These are phyloP conservation scores for Smutsia temminckii DNA, from an alignment of 2,797 vertebrate genomes.

Conservation along the genomic window DNA sequence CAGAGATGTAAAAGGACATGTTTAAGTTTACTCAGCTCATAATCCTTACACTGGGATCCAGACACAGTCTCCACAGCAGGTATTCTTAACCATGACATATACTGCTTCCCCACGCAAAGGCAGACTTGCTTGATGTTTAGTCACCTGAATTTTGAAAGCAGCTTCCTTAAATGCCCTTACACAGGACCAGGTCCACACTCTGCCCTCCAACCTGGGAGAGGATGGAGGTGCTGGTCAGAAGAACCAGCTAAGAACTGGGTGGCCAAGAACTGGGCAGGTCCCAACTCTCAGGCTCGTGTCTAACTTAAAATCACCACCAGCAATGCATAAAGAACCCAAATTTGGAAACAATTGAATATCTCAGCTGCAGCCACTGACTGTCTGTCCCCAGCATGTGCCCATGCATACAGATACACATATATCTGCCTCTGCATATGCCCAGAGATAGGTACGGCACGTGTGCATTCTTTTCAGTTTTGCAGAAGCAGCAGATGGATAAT, in stretches of 20 bases:
- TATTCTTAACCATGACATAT: not conserved
- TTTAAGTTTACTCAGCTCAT: not conserved
- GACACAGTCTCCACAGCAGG: not conserved
- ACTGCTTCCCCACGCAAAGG: not conserved
- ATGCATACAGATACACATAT: constrained; percentile 70
- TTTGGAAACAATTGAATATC: constrained; percentile 28
- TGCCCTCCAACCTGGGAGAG: not conserved
- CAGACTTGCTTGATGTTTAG: not conserved
- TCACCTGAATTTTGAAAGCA: not conserved
- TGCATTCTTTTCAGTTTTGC: constrained; percentile 80
- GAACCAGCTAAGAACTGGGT: not conserved
- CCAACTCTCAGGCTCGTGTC: not conserved
- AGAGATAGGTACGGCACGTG: constrained; percentile 65
- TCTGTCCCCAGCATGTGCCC: constrained; percentile 6
- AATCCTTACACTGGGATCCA: not conserved
- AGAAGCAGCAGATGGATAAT: constrained; percentile 88
- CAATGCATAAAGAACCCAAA: not conserved
- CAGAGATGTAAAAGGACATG: not conserved
- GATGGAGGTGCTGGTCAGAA: not conserved
- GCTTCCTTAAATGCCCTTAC: not conserved
- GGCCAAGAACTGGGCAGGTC: not conserved
- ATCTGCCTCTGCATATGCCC: not conserved
- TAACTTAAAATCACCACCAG: constrained; percentile 9
- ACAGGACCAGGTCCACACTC: not conserved
- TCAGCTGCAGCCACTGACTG: constrained; percentile 26